These are phyloP conservation scores for Coenonympha glycerion DNA, from an alignment of 2,888 invertebrate species.

Conservation along the genomic window DNA sequence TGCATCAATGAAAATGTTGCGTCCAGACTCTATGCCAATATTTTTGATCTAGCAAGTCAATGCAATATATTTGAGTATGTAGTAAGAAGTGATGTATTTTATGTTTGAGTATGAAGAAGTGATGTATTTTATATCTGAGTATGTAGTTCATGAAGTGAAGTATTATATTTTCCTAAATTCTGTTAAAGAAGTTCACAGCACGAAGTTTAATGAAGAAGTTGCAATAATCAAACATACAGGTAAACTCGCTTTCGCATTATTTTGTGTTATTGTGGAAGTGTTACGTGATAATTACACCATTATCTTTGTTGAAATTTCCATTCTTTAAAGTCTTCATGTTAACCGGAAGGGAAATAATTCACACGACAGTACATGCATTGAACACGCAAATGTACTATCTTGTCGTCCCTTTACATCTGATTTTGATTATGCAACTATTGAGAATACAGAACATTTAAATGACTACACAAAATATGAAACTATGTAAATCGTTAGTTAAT, in stretches of 20 bases:
- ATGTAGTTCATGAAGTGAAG: too few species aligned
- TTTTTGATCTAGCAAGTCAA: too few species aligned
- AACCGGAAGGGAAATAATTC: slow-evolving; percentile 18
- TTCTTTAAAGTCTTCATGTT: slow-evolving; percentile 14
- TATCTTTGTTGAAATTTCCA: slow-evolving; percentile 20
- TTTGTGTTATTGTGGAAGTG: slow-evolving; percentile 4
- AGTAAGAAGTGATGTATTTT: too few species aligned
- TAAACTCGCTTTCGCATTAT: slow-evolving; percentile 3
- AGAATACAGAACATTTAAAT: neutral
- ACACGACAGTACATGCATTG: slow-evolving; percentile 9
- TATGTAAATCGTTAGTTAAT: slow-evolving; percentile 1
- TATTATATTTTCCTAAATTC: neutral
- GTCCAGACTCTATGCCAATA: too few species aligned
- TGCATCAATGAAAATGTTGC: too few species aligned
- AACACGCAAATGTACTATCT: slow-evolving; percentile 1
- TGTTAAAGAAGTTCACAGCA: neutral
- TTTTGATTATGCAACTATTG: neutral
- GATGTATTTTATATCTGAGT: too few species aligned
- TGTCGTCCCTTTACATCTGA: slow-evolving; percentile 1
- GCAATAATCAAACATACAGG: too few species aligned
- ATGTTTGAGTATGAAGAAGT: too few species aligned
- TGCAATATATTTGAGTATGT: too few species aligned
- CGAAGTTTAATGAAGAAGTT: neutral
- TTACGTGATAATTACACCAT: slow-evolving; percentile 17
- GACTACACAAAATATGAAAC: neutral